Conservation (phyloP, 2,888 invertebrate genomes). For the Lasioglossum marginatum region DNA sequence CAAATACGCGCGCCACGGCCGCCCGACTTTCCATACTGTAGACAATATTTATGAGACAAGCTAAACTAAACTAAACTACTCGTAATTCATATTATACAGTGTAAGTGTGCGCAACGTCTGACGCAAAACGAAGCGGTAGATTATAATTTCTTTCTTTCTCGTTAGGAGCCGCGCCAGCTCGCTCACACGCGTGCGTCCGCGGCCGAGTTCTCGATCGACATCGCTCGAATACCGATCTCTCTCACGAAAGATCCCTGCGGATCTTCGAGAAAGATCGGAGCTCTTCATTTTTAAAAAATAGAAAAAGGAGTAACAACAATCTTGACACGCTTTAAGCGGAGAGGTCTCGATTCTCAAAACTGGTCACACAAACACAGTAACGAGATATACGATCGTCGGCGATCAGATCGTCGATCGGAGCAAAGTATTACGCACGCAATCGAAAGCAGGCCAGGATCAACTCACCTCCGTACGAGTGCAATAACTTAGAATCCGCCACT, state of each 20-base stretch:
- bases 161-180: constrained; percentile 15
- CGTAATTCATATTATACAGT: constrained; percentile 75
- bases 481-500: constrained; percentile 50
- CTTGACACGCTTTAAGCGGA: constrained; percentile 48
- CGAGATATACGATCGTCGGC: neutral
- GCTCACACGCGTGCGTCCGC: constrained; percentile 9
- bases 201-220: constrained; percentile 45
- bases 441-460: constrained; percentile 63
- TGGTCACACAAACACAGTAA: neutral
- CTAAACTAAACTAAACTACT: constrained; percentile 77
- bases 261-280: neutral
- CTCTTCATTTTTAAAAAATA: neutral
- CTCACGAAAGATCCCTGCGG: neutral
- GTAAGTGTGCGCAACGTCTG: constrained; percentile 74
- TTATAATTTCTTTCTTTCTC: constrained; percentile 53
- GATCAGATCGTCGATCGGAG: constrained; percentile 14
- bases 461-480: constrained; percentile 71
- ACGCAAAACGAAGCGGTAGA: constrained; percentile 67
- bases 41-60: constrained; percentile 84
- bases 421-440: constrained; percentile 2
- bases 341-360: constrained; percentile 1
- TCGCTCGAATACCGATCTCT: neutral
- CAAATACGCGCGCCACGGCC: constrained; percentile 81
- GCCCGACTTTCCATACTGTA: constrained; percentile 83
- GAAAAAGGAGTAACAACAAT: neutral